Conservation (phyloP, 2,888 invertebrate species). For the Gortyna flavago region DNA sequence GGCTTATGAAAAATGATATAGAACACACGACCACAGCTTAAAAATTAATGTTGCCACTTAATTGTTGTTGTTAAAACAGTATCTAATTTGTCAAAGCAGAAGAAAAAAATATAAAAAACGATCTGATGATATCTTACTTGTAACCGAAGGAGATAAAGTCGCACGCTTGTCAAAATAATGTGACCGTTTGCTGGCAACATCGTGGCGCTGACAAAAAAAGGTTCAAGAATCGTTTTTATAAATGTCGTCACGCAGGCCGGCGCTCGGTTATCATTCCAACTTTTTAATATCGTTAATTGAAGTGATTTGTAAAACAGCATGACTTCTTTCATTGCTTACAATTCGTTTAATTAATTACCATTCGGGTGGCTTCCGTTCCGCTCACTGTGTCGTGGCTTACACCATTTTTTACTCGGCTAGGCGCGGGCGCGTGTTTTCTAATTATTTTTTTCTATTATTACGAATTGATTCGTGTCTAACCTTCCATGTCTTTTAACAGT, state of each 20-base stretch:
- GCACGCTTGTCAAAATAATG: constrained; percentile 84
- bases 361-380: constrained; percentile 88
- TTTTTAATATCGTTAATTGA: constrained; percentile 90
- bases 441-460: constrained; percentile 71
- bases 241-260: constrained; percentile 81
- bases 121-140: constrained; percentile 68
- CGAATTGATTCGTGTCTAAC: constrained; percentile 54
- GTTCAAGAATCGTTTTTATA: constrained; percentile 73
- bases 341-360: constrained; percentile 90
- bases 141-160: constrained; percentile 79
- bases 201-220: constrained; percentile 69
- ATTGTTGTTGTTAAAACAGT: constrained; percentile 71
- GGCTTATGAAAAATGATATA: constrained; percentile 35
- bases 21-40: constrained; percentile 61
- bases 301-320: constrained; percentile 90
- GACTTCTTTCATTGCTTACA: constrained; percentile 90
- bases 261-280: constrained; percentile 84
- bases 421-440: constrained; percentile 77
- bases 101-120: constrained; percentile 53
- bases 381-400: constrained; percentile 80
- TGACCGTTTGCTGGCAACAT: constrained; percentile 71
- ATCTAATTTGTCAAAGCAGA: constrained; percentile 61
- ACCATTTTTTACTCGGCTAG: constrained; percentile 84
- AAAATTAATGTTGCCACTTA: constrained; percentile 63
- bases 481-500: constrained; percentile 37